Percentiles rank a stretch among this genome's conserved stretches.
phyloP scores from a whole-genome alignment of 2,113 vertebrate genomes.

The Mus musculus region GRCm39 chr1:96987501-96988000 shows the following conservation, averaged over 20 bases:
- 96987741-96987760: constrained; percentile 37
- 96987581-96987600: constrained; percentile 20
- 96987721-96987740: background rate
- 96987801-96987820: background rate
- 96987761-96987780: constrained; percentile 27
- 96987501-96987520: background rate
- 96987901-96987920: background rate
- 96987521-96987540: background rate
- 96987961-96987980: background rate
- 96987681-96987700: constrained; percentile 2
- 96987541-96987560: background rate
- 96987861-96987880: constrained; percentile 13
- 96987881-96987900: background rate
- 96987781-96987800: background rate
- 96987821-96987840: constrained; percentile 50
- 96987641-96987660: background rate
- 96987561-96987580: background rate
- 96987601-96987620: background rate
- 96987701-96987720: constrained; percentile 15
- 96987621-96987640: background rate
- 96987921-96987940: constrained; percentile 43
- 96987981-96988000: background rate
- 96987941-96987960: background rate
- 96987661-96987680: constrained; percentile 9
- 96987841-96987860: background rate